These are phyloP conservation scores for Drosophila equinoxialis DNA, from an alignment of 1,140 invertebrate genomes.

Conservation along the genomic window DNA sequence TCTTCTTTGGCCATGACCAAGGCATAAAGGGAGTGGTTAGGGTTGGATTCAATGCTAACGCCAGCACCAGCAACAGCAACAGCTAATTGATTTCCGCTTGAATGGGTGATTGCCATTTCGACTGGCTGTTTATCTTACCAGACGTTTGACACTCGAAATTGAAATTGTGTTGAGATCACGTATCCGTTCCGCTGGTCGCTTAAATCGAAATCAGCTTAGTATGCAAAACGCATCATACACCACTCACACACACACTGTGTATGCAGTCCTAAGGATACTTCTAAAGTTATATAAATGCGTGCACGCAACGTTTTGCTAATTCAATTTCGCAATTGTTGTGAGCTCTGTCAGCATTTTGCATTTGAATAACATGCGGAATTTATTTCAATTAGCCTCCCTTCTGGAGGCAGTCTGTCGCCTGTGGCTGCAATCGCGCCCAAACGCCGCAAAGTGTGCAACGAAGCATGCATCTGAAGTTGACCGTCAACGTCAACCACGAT, in stretches of 20 bases:
- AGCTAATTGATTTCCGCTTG: conserved; percentile 51
- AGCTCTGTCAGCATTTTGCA: conserved; percentile 48
- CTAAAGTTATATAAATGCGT: not conserved
- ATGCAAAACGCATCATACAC: conserved; percentile 1
- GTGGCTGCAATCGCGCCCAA: conserved; percentile 9
- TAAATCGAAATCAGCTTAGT: conserved; percentile 3
- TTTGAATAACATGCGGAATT: conserved; percentile 58
- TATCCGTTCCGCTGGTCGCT: not conserved
- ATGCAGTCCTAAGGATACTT: conserved; percentile 3
- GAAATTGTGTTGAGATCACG: conserved; percentile 16
- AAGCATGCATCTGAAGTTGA: conserved; percentile 45
- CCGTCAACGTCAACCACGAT: conserved; percentile 21
- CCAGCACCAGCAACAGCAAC: not conserved
- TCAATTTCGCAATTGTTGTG: conserved; percentile 57
- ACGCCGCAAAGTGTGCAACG: conserved; percentile 45
- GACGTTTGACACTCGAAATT: conserved; percentile 18
- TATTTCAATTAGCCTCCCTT: conserved; percentile 54
- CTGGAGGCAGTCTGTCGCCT: conserved; percentile 3
- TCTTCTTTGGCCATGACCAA: conserved; percentile 16
- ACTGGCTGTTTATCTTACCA: conserved; percentile 33
- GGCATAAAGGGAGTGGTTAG: not conserved
- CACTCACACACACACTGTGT: not conserved
- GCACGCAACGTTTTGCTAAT: conserved; percentile 53
- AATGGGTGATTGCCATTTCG: conserved; percentile 40
- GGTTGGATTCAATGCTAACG: not conserved